Evolutionary conservation across 2,888 invertebrate species (phyloP).

Genomic region (Endotricha flammealis): DNA sequence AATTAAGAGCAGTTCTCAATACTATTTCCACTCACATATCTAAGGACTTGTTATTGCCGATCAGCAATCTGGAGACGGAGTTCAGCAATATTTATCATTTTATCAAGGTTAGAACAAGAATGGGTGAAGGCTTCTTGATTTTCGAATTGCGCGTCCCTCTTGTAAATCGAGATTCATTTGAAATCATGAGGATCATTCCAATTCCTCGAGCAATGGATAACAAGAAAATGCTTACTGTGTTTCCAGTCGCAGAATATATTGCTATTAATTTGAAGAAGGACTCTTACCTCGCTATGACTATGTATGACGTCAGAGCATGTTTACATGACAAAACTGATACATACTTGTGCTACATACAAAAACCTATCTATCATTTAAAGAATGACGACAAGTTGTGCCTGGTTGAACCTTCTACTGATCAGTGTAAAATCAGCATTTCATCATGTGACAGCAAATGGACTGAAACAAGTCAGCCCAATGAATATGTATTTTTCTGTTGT

Average conservation of each 20-base stretch:
- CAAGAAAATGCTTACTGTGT: conserved; percentile 10
- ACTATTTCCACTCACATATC: conserved; percentile 12
- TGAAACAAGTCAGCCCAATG: too few relatives aligned
- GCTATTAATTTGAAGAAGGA: conserved; percentile 12
- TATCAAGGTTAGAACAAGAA: conserved; percentile 15
- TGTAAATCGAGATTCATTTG: conserved; percentile 12
- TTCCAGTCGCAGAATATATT: conserved; percentile 12
- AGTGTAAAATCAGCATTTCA: too few relatives aligned
- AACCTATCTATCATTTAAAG: not conserved
- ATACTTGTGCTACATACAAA: not conserved
- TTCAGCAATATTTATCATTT: too few relatives aligned
- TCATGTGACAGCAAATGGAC: too few relatives aligned
- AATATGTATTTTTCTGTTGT: too few relatives aligned
- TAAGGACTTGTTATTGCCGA: conserved; percentile 11
- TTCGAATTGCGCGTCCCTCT: conserved; percentile 15
- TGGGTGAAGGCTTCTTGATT: conserved; percentile 12
- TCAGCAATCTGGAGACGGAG: conserved; percentile 9
- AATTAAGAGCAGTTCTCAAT: conserved; percentile 12
- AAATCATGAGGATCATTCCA: conserved; percentile 12
- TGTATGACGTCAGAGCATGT: not conserved
- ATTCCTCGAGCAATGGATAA: conserved; percentile 9
- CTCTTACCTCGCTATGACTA: conserved; percentile 8
- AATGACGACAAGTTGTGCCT: not conserved
- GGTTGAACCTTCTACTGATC: not conserved
- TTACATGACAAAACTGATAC: not conserved